Base-by-base conservation (phyloP, 1,140 invertebrate species). In the Temnothorax longispinosus region DNA sequence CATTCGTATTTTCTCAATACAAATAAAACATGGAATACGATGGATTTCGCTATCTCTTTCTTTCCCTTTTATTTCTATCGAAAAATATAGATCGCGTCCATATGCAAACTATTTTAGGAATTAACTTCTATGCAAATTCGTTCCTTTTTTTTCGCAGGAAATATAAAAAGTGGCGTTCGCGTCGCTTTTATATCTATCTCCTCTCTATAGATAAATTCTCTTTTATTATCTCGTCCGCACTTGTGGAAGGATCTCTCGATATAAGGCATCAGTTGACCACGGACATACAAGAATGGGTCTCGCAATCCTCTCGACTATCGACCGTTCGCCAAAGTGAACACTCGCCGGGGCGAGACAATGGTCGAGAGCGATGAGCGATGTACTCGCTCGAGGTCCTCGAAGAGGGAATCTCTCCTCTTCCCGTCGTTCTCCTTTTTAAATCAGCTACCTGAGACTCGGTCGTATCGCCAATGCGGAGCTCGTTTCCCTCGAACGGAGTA, bases 401-500 rank as follows among this genome's bases (percentile, higher is more conserved):
- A 47, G 38, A 67, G 27, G 52, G 41, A 82, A 82, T 82, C 80
- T 74, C 80, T 60, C 67, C 32, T 60, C 41, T 74, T 44, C 1
- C 35, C 32, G 27, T 32, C 80, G 41, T 84, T 84, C 69, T 75
- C 54, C 44, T 75, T 84, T 74, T 84, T 74, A 84, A 84, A 84
- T 84, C 80, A 84, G 71, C 69, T 60, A 74, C 41, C 69, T 50
- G 69, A 47, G 41, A 72, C 27, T 47, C 80, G 52, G 21, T 35
- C 44, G 52, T 74, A 74, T 72, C 52, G 69, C 32, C 69, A 56
- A 74, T 74, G 54, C 69, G 32, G 35, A 38, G 54, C 54, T 74
- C 80, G 80, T 82, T 82, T 74, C 41, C 52, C 41, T 82, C 80
- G 52, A 44, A 74, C 62, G 60, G 44, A 72, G 27, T 58, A 82